These are phyloP conservation scores for Gibbula magus DNA, from an alignment of 2,888 invertebrate genomes.

Conservation along the genomic window DNA sequence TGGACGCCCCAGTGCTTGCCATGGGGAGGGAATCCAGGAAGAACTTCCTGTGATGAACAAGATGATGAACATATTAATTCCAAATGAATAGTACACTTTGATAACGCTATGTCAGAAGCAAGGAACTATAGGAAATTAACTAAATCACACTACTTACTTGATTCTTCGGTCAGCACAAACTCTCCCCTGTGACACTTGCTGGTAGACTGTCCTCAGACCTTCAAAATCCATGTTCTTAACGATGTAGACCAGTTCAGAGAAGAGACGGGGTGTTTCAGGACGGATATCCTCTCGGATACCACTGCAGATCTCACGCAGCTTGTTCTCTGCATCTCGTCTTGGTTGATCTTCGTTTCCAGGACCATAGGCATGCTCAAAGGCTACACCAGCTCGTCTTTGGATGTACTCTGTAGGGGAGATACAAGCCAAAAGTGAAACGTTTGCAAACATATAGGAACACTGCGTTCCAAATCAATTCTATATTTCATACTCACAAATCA, in stretches of 20 bases:
- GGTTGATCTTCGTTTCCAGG: conserved; percentile 5
- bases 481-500: too few relatives aligned
- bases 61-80: neutral
- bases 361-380: conserved; percentile 35
- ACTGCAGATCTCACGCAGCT: conserved; percentile 64
- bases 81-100: too few relatives aligned
- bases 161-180: conserved; percentile 54
- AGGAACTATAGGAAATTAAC: too few relatives aligned
- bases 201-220: conserved; percentile 66
- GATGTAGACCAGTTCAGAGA: conserved; percentile 74
- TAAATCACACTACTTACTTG: too few relatives aligned
- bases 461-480: too few relatives aligned
- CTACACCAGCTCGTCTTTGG: conserved; percentile 72
- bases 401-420: conserved; percentile 75
- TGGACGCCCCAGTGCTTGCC: conserved; percentile 88
- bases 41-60: conserved; percentile 79
- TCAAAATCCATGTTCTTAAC: conserved; percentile 72
- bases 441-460: too few relatives aligned
- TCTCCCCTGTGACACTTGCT: conserved; percentile 42
- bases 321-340: conserved; percentile 40
- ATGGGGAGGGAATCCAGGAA: conserved; percentile 90
- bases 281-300: conserved; percentile 71
- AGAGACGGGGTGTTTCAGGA: conserved; percentile 75
- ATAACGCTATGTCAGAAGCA: too few relatives aligned
- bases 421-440: neutral